Evolutionary conservation across 1,140 invertebrate genomes (phyloP), one percentile per base, ranked within the genome.

Genomic region (Ceratina japonica): DNA sequence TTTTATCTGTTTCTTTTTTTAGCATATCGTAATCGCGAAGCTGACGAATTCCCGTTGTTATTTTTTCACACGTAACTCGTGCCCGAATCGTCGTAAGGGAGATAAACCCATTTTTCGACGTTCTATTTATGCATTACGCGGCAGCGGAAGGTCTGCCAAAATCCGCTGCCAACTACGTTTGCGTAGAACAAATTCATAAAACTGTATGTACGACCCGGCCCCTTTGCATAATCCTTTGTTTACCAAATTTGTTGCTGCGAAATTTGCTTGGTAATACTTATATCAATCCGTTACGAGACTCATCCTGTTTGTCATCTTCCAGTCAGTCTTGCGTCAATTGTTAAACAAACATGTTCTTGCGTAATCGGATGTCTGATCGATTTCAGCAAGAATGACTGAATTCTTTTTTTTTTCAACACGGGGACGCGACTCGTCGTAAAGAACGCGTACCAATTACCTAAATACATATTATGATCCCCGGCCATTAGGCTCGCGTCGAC

Each of bases 101-200:
- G 37, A 44, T 44, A 44, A 44, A 44, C 37, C 37, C 37, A 44
- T 44, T 2, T 44, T 44, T 44, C 37, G 37, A 15, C 49, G 16
- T 64, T 78, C 75, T 77, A 78, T 78, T 78, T 72, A 58, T 24
- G 68, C 7, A 7, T 72, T 78, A 78, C 68, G 49, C 49, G 27
- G 27, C 15, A 20, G n/a, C 0, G 27, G 20, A 51, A 8, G 5
- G 24, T 4, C 37, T 79, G 71, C 77, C 71, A 74, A 74, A 74
- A 74, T 49, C 2, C 49, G 13, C 31, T 74, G 77, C 61, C 77
- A 79, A 61, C 52, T 74, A 31, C 24, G 1, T 63, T 24, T 12
- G 16, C 15, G 15, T 31, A 18, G n/a, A 31, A 7, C 16, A 24
- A 74, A 64, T 74, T 79, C 52, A 18, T 65, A 24, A 63, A n/a